A percentile compares a stretch with the other conserved stretches of the same genome.
These are phyloP conservation scores for Drosophila greeni DNA, from an alignment of 2,888 invertebrate genomes.

Conservation along the genomic window DNA sequence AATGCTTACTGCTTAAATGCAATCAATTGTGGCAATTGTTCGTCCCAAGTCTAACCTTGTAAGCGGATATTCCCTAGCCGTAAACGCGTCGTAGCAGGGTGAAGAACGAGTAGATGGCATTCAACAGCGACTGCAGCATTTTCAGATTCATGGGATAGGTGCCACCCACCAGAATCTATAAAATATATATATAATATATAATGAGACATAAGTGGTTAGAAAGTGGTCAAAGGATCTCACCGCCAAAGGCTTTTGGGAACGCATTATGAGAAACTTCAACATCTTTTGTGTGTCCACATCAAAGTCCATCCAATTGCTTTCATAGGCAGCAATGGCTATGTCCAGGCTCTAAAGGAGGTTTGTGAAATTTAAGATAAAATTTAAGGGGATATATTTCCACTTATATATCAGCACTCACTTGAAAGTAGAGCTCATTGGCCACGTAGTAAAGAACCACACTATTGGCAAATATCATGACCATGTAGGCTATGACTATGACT, in stretches of 20 bases:
- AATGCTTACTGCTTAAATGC: conserved; percentile 64
- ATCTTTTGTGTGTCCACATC: conserved; percentile 64
- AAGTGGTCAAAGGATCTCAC: conserved; percentile 48
- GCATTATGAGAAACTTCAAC: conserved; percentile 66
- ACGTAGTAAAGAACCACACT: conserved; percentile 70
- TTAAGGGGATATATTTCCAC: too few relatives aligned
- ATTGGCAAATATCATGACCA: conserved; percentile 72
- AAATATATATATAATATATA: conserved; percentile 18
- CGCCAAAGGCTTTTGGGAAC: conserved; percentile 67
- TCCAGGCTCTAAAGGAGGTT: conserved; percentile 54
- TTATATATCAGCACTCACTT: conserved; percentile 47
- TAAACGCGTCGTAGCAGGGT: conserved; percentile 72
- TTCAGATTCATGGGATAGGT: conserved; percentile 74
- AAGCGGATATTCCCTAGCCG: conserved; percentile 50
- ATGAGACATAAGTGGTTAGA: conserved; percentile 9
- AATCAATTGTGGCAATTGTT: conserved; percentile 59
- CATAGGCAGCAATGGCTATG: conserved; percentile 69
- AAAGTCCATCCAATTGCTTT: conserved; percentile 70
- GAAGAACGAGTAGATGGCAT: conserved; percentile 72
- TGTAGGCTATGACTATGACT: conserved; percentile 64
- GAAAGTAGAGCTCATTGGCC: conserved; percentile 69
- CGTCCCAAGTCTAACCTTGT: conserved; percentile 18
- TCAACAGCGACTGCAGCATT: conserved; percentile 70
- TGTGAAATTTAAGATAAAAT: neutral
- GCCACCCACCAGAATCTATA: conserved; percentile 69